phyloP scores from a whole-genome alignment of 2,797 vertebrate species.

The Ficedula albicollis region DNA sequence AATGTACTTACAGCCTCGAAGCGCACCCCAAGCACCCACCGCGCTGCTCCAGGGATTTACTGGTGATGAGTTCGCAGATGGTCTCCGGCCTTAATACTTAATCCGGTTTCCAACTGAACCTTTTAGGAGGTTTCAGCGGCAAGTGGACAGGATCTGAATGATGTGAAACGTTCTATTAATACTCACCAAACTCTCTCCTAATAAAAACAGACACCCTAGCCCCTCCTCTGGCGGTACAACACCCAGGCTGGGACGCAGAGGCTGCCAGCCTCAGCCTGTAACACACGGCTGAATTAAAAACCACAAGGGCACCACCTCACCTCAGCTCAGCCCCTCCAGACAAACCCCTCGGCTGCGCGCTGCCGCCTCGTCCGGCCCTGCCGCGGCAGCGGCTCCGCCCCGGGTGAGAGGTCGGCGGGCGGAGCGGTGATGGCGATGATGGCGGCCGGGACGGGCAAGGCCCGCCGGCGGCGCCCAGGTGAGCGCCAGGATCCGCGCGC shows the following conservation, averaged over 20 bases:
- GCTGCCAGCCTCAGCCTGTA: no score
- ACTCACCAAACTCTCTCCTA: neutral
- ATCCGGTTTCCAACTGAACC: neutral
- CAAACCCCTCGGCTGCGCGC: neutral
- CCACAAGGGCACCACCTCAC: rapidly evolving
- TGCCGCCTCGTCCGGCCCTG: neutral
- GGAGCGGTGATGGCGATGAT: neutral
- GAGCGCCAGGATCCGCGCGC: rapidly evolving
- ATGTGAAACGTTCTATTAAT: neutral
- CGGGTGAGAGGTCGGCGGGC: conserved; percentile 20
- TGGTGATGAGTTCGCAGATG: neutral
- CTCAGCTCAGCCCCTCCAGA: rapidly evolving
- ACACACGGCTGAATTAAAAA: rapidly evolving
- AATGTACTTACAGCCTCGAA: neutral
- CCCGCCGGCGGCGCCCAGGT: conserved; percentile 4
- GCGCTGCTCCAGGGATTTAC: neutral
- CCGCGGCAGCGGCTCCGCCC: neutral
- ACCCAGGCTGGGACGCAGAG: neutral
- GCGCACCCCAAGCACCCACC: neutral
- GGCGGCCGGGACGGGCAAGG: neutral
- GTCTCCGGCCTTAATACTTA: neutral
- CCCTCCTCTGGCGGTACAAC: neutral
- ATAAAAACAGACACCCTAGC: rapidly evolving
- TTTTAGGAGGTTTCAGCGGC: neutral
- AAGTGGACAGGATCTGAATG: neutral